Evolutionary conservation across 2,797 vertebrate genomes (phyloP).

Genomic region (Bradypodion pumilum): DNA sequence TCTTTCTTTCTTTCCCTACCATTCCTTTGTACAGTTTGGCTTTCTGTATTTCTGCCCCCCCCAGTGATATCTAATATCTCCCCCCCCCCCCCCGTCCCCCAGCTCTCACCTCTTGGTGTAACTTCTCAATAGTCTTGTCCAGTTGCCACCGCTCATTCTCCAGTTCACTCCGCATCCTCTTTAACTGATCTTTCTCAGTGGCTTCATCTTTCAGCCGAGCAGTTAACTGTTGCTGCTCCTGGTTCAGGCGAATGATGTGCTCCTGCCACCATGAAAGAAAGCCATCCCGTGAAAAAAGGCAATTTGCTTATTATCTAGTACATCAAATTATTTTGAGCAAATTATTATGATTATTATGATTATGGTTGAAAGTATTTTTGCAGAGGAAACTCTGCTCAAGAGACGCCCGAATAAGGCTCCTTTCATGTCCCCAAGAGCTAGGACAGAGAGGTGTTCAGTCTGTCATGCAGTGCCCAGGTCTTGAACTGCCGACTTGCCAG

Average conservation of each 20-base stretch:
- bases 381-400: too few species aligned
- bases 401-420: too few species aligned
- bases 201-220: conserved; percentile 85
- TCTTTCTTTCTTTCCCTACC: background rate
- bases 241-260: conserved; percentile 76
- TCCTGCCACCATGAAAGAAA: conserved; percentile 73
- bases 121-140: conserved; percentile 89
- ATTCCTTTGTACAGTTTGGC: background rate
- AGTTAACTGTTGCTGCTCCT: conserved; percentile 83
- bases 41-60: background rate
- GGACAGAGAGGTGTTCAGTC: too few species aligned
- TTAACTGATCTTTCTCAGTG: conserved; percentile 89
- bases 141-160: conserved; percentile 88
- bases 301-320: background rate
- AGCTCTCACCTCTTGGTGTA: conserved; percentile 88
- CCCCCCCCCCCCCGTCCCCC: too few species aligned
- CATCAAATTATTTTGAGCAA: background rate
- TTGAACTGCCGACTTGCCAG: too few species aligned
- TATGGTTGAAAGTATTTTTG: too few species aligned
- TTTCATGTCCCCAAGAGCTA: too few species aligned
- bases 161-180: conserved; percentile 87
- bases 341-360: too few species aligned
- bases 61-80: conserved; percentile 10
- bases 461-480: too few species aligned
- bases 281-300: background rate